Conservation (phyloP, 2,797 vertebrate genomes). For the Artibeus jamaicensis region DNA sequence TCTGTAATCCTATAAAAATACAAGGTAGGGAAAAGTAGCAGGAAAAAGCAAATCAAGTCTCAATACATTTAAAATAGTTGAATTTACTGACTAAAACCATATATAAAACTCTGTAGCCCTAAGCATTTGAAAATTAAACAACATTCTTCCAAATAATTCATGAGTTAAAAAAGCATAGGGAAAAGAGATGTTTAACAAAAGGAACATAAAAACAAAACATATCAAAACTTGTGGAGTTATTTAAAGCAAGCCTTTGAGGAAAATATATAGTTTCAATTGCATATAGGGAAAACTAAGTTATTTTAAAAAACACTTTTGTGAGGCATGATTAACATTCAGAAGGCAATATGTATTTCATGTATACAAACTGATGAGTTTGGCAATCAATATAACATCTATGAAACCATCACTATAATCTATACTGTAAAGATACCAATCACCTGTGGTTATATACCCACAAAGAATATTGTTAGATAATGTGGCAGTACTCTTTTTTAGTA, state of each 20-base stretch:
- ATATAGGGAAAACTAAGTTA: background rate
- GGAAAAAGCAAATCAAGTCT: background rate
- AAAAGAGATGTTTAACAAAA: background rate
- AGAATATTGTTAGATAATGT: background rate
- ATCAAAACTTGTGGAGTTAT: background rate
- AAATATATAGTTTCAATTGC: background rate
- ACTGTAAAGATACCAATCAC: background rate
- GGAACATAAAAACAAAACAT: background rate
- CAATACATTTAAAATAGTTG: background rate
- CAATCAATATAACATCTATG: background rate
- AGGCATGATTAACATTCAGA: background rate
- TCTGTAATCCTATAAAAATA: background rate
- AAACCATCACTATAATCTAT: background rate
- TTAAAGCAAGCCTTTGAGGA: background rate
- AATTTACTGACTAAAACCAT: background rate
- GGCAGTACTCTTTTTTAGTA: background rate
- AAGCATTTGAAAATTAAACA: background rate
- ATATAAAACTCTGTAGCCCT: background rate
- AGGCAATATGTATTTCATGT: background rate
- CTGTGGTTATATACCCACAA: background rate
- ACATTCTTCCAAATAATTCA: background rate
- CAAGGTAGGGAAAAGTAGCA: background rate
- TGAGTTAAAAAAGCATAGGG: background rate
- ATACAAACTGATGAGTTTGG: background rate
- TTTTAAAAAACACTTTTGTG: background rate